Evolutionary conservation across 2,113 vertebrate species (phyloP).

Genomic region (Hiodon alosoides): DNA sequence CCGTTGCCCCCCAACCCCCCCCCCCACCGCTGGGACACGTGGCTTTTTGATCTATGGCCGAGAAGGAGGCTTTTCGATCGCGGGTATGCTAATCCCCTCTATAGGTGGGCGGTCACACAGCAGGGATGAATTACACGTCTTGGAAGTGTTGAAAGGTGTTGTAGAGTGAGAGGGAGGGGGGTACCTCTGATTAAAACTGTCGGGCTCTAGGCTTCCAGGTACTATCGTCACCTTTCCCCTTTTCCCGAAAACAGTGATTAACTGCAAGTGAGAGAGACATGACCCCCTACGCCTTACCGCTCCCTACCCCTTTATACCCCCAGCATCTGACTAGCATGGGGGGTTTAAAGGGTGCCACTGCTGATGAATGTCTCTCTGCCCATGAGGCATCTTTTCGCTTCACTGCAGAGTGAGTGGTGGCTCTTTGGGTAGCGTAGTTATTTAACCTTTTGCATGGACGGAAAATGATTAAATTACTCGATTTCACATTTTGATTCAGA

Average conservation of each 20-base stretch:
- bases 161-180: not conserved
- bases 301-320: not conserved
- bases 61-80: not conserved
- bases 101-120: not conserved
- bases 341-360: not conserved
- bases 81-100: constrained; percentile 2
- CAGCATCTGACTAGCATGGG: too few relatives aligned
- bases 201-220: not conserved
- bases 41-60: not conserved
- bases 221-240: too few relatives aligned
- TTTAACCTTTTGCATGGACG: too few relatives aligned
- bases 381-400: not conserved
- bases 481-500: not conserved
- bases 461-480: not conserved
- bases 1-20: not conserved
- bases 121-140: not conserved
- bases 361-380: not conserved
- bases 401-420: not conserved
- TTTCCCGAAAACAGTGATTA: not conserved
- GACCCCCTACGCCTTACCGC: not conserved
- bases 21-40: not conserved
- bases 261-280: constrained; percentile 1
- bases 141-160: not conserved
- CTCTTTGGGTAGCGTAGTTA: too few relatives aligned
- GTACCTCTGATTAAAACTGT: constrained; percentile 7